These are phyloP conservation scores for Branchinecta lindahli DNA, from an alignment of 1,140 invertebrate genomes.

Conservation along the genomic window DNA sequence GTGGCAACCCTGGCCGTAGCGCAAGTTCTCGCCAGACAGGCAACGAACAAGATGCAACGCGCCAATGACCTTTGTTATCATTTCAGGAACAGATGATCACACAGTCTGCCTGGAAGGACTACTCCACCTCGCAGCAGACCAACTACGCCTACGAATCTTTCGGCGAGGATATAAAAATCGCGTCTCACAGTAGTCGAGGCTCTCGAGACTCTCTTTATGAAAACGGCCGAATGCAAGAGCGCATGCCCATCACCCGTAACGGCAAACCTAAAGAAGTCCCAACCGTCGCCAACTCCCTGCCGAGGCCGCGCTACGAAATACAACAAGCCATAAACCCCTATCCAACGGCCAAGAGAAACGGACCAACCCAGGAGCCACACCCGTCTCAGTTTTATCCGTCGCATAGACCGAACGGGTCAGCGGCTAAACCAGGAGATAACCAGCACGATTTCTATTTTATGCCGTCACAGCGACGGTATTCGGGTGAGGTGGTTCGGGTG, in stretches of 20 bases:
- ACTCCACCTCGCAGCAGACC: constrained; percentile 48
- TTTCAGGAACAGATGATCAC: constrained; percentile 61
- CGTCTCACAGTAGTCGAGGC: not conserved
- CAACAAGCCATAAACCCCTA: constrained; percentile 16
- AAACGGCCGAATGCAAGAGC: constrained; percentile 13
- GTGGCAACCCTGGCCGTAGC: no score
- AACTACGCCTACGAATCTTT: constrained; percentile 75
- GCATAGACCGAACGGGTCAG: constrained; percentile 18
- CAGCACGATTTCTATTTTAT: constrained; percentile 85
- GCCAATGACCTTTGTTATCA: no score
- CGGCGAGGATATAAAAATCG: constrained; percentile 38
- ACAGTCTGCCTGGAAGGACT: constrained; percentile 71
- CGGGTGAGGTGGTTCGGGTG: constrained; percentile 52
- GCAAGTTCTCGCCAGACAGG: no score
- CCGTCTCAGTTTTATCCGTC: constrained; percentile 15
- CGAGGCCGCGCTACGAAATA: constrained; percentile 33
- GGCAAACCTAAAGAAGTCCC: constrained; percentile 3
- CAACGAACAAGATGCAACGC: no score
- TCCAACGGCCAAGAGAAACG: constrained; percentile 21
- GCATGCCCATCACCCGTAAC: constrained; percentile 19
- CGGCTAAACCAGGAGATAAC: constrained; percentile 18
- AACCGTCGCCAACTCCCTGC: constrained; percentile 34
- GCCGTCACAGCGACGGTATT: constrained; percentile 82
- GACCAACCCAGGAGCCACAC: constrained; percentile 17
- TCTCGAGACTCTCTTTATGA: constrained; percentile 9